Base-by-base conservation (phyloP, 2,888 invertebrate species). In the Leucophenga montana region DNA sequence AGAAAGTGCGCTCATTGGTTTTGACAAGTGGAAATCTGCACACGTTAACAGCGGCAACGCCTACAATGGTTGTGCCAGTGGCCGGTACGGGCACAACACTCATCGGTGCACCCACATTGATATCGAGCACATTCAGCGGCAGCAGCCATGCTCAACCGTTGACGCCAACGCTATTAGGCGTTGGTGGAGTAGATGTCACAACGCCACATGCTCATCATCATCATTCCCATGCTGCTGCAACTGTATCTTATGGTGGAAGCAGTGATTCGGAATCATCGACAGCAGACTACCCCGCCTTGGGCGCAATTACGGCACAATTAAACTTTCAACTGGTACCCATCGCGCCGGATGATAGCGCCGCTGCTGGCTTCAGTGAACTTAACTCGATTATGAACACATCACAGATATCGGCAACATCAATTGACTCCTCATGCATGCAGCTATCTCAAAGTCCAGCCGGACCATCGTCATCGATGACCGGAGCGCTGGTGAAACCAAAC, bases 351-450 rank as follows among this genome's bases (percentile, higher is more conserved):
- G 27, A 13, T 20, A 39, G 39, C 11, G n/a, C 46, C 8, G 62
- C 11, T 9, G 27, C 14, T 13, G 46, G 48, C 48, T n/a, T 59
- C 5, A 33, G 59, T 27, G 46, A 64, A 22, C 62, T 64, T 64
- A 64, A 64, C 46, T 64, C 86, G 73, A 85, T 89, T 74, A 89
- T 89, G 89, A 89, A 88, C 72, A 80, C 88, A 82, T 89, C 89
- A 81, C 89, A 89, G 84, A 89, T 88, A 77, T 89, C 89, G 56
- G 85, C 85, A 73, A 85, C 86, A 66, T 89, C 88, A 39, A 87
- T 85, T 75, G 88, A 89, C 70, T 85, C 85, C 14, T 39, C 44
- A 14, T 18, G 62, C 18, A 78, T 84, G 66, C 81, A 83, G 66
- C 59, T 71, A 18, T 68, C 69, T 54, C 50, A 27, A 56, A 50